phyloP scores from a whole-genome alignment of 2,113 vertebrate genomes.

The Ellobius talpinus region DNA sequence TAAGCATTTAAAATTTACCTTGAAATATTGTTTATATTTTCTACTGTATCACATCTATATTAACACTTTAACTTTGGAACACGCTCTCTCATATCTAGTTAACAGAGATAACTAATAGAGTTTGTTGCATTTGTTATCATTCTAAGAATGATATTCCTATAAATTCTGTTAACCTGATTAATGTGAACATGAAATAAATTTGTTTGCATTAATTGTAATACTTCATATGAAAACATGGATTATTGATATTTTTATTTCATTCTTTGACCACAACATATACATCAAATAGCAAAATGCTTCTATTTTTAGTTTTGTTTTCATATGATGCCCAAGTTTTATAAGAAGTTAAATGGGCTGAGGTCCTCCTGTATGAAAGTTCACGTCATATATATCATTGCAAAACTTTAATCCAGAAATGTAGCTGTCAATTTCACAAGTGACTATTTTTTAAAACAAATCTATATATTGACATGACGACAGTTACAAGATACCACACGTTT shows the following conservation, averaged over 20 bases:
- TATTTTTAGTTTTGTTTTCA: slow-evolving; percentile 46
- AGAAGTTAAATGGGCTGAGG: not conserved
- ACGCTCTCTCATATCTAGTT: not conserved
- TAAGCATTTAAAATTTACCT: slow-evolving; percentile 33
- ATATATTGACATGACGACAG: not conserved
- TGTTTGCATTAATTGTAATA: not conserved
- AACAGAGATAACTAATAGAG: not conserved
- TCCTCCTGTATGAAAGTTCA: not conserved
- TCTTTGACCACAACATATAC: not conserved
- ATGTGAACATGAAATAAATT: slow-evolving; percentile 3
- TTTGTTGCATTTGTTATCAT: slow-evolving; percentile 13
- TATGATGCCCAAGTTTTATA: slow-evolving; percentile 8
- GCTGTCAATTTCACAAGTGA: not conserved
- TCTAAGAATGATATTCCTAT: not conserved
- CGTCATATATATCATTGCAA: not conserved
- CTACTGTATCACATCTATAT: not conserved
- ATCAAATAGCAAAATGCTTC: slow-evolving; percentile 1
- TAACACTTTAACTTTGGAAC: not conserved
- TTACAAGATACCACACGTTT: not conserved
- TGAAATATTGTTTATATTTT: slow-evolving; percentile 42
- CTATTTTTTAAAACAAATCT: slow-evolving; percentile 12
- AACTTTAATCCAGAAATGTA: not conserved
- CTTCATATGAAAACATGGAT: slow-evolving; percentile 41
- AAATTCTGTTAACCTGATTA: not conserved
- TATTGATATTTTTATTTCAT: not conserved